Percentiles rank a stretch among this genome's conserved stretches.
phyloP scores from a whole-genome alignment of 2,113 vertebrate species.

The Zingel zingel region DNA sequence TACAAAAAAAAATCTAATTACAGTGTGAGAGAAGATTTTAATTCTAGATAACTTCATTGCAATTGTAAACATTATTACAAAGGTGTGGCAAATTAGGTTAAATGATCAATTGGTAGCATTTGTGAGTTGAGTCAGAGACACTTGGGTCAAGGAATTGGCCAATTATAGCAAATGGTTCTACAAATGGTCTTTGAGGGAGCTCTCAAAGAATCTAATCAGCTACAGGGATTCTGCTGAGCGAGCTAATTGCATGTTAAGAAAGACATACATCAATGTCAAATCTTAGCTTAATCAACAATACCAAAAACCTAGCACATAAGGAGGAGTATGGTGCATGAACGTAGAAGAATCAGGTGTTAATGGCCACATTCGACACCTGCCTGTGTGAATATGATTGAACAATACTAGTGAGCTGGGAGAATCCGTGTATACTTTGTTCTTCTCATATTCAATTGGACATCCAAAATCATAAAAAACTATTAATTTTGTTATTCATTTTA shows the following conservation, averaged over 20 bases:
- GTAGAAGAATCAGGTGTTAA: neutral
- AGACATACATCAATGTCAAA: neutral
- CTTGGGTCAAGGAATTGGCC: conserved; percentile 27
- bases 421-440: too few species aligned
- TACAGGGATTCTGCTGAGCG: neutral
- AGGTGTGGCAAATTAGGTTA: conserved; percentile 12
- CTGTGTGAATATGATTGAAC: too few species aligned
- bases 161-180: conserved; percentile 8
- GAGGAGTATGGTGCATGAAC: neutral
- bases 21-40: neutral
- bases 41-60: conserved; percentile 46
- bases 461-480: too few species aligned
- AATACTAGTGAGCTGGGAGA: too few species aligned
- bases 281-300: neutral
- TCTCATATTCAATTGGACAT: too few species aligned
- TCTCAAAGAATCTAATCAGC: neutral
- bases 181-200: neutral
- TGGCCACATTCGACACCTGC: neutral
- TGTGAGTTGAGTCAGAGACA: conserved; percentile 25
- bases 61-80: conserved; percentile 15
- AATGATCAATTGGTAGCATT: conserved; percentile 40
- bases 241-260: neutral
- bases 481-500: too few species aligned
- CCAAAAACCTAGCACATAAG: neutral
- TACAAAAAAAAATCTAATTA: conserved; percentile 15